These are phyloP conservation scores for Peromyscus eremicus DNA, from an alignment of 2,797 vertebrate genomes.

Conservation along the genomic window DNA sequence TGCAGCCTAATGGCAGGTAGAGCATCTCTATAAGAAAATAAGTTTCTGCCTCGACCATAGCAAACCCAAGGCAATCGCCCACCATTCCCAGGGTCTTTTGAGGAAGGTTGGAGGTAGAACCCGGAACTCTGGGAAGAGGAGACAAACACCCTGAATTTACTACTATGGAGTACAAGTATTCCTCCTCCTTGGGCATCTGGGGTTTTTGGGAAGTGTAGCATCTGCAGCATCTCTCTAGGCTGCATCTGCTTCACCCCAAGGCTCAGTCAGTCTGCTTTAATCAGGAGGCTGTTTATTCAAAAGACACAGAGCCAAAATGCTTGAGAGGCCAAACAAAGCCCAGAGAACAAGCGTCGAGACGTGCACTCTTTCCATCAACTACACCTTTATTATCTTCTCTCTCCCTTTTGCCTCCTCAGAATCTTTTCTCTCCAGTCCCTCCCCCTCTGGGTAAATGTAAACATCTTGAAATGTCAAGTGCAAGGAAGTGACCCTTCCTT, in stretches of 20 bases:
- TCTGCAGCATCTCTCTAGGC: neutral
- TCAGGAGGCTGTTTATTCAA: slow-evolving; percentile 66
- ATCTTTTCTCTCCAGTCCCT: neutral
- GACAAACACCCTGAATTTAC: neutral
- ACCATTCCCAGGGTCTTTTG: neutral
- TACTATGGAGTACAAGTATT: neutral
- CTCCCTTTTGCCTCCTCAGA: neutral
- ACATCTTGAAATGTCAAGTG: slow-evolving; percentile 48
- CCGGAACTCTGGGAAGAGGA: neutral
- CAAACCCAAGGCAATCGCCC: neutral
- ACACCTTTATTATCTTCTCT: neutral
- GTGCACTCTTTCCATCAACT: neutral
- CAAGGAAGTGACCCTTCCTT: neutral
- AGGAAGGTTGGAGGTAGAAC: neutral
- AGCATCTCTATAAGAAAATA: slow-evolving; percentile 39
- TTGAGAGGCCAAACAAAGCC: slow-evolving; percentile 1
- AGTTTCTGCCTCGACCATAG: neutral
- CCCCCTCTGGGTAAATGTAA: neutral
- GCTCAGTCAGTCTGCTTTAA: neutral
- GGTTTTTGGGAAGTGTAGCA: slow-evolving; percentile 19
- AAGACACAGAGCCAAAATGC: slow-evolving; percentile 34
- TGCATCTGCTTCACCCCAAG: neutral
- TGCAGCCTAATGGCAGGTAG: slow-evolving; percentile 19
- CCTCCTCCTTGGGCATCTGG: slow-evolving; percentile 29
- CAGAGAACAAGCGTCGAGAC: neutral